Conservation (phyloP, 92 coral and sea anemone genomes). For the Porites cylindrica region DNA sequence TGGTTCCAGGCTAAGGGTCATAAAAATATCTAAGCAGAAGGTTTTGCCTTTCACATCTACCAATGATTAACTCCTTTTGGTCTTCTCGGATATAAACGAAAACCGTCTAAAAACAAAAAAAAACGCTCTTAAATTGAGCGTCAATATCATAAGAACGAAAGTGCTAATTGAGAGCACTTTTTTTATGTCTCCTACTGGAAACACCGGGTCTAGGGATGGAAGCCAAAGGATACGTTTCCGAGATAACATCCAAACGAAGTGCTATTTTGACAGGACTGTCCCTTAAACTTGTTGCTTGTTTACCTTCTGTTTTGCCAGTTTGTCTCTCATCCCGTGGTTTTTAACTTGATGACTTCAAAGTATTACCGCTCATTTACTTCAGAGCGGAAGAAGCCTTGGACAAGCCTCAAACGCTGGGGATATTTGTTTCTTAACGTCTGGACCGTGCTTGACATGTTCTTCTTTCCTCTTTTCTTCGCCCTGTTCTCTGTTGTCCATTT, state of each 20-base stretch:
- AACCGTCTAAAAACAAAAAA: no score
- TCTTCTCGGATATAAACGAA: no score
- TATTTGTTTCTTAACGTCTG: slow-evolving; percentile 37
- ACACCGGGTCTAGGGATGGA: no score
- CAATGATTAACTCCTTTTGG: no score
- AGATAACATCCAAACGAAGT: not conserved
- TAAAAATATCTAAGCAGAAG: no score
- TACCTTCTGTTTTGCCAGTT: slow-evolving; percentile 3
- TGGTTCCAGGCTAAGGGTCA: no score
- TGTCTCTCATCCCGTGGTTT: slow-evolving; percentile 44
- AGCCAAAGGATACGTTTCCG: no score
- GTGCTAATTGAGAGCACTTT: no score
- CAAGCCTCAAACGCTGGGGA: slow-evolving; percentile 23
- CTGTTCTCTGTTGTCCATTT: slow-evolving; percentile 16
- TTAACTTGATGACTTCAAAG: slow-evolving; percentile 21
- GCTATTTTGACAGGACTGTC: not conserved
- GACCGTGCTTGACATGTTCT: slow-evolving; percentile 27
- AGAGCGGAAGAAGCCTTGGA: slow-evolving; percentile 23
- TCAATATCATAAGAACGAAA: no score
- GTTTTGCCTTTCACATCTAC: no score
- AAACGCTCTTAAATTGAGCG: no score
- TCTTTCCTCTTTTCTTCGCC: slow-evolving; percentile 34
- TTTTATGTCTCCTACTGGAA: no score
- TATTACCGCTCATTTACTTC: slow-evolving; percentile 39
- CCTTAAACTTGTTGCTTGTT: not conserved